A percentile compares a stretch with the other conserved stretches of the same genome.
phyloP scores from a whole-genome alignment of 64 coral and sea anemone genomes.

The Montipora cactus region DNA sequence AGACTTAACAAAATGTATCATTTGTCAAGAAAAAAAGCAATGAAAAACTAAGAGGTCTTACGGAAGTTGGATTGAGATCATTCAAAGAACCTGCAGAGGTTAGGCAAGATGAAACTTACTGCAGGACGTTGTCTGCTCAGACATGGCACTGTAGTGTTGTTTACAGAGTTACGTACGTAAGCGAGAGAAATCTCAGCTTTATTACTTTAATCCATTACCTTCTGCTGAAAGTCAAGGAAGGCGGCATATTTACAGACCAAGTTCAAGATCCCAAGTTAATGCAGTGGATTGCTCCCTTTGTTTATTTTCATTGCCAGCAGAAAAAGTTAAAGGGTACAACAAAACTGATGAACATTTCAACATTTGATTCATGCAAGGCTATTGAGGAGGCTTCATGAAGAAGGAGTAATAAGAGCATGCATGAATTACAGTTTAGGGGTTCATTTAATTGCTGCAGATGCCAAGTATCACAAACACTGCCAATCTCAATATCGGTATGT shows the following conservation, averaged over 20 bases:
- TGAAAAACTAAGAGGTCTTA: neutral
- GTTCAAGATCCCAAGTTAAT: constrained; percentile 5
- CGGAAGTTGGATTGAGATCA: neutral
- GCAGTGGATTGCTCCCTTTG: neutral
- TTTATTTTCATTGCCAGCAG: constrained; percentile 15
- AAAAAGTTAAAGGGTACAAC: neutral
- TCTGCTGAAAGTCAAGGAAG: neutral
- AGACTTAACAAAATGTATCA: constrained; percentile 11
- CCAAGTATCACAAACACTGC: constrained; percentile 48
- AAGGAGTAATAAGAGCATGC: constrained; percentile 46
- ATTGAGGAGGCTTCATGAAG: constrained; percentile 9
- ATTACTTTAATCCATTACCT: neutral
- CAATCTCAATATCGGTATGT: neutral
- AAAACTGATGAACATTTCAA: constrained; percentile 5
- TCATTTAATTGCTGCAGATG: constrained; percentile 66
- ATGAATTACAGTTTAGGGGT: constrained; percentile 12
- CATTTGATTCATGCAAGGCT: constrained; percentile 20
- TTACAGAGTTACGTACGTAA: constrained; percentile 48
- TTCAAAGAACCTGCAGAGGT: neutral
- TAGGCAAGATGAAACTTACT: constrained; percentile 2
- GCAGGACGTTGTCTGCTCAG: constrained; percentile 28
- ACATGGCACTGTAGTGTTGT: constrained; percentile 20
- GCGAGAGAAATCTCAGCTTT: constrained; percentile 54
- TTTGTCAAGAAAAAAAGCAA: constrained; percentile 16
- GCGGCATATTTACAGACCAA: neutral